These are phyloP conservation scores for Podarcis siculus DNA, from an alignment of 2,797 vertebrate genomes.

Conservation along the genomic window DNA sequence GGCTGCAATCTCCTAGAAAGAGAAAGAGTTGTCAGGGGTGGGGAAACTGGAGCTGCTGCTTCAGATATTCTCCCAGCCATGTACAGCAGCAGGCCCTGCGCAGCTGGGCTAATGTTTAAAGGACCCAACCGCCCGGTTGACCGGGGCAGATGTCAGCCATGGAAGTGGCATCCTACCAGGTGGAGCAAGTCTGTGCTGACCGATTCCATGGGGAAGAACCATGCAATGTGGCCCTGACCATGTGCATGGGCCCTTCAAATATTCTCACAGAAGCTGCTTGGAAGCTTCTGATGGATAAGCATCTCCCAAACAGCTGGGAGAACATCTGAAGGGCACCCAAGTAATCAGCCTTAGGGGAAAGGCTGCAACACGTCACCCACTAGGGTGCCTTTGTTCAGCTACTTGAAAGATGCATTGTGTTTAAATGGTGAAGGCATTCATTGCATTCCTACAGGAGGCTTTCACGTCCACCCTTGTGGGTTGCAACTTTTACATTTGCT, in stretches of 20 bases:
- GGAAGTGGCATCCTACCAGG: not conserved
- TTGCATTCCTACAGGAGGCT: not conserved
- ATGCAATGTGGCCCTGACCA: not conserved
- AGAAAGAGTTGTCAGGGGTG: not conserved
- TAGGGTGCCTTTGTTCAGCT: not conserved
- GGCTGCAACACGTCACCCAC: not conserved
- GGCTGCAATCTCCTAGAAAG: slow-evolving; percentile 90
- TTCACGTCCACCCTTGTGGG: not conserved
- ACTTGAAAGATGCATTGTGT: not conserved
- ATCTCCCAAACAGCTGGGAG: not conserved
- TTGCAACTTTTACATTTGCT: not conserved
- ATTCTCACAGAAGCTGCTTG: not conserved
- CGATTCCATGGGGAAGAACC: not conserved
- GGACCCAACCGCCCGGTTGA: too few relatives aligned
- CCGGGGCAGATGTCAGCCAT: not conserved
- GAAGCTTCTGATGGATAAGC: not conserved
- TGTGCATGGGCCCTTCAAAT: not conserved
- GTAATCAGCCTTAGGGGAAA: not conserved
- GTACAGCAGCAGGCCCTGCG: not conserved
- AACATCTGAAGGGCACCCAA: not conserved
- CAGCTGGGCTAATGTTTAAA: not conserved
- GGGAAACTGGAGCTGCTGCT: not conserved
- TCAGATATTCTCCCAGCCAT: not conserved
- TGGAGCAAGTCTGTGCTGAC: not conserved
- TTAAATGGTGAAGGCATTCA: not conserved